Base-by-base conservation (phyloP, 2,113 vertebrate genomes). In the Uria lomvia region DNA sequence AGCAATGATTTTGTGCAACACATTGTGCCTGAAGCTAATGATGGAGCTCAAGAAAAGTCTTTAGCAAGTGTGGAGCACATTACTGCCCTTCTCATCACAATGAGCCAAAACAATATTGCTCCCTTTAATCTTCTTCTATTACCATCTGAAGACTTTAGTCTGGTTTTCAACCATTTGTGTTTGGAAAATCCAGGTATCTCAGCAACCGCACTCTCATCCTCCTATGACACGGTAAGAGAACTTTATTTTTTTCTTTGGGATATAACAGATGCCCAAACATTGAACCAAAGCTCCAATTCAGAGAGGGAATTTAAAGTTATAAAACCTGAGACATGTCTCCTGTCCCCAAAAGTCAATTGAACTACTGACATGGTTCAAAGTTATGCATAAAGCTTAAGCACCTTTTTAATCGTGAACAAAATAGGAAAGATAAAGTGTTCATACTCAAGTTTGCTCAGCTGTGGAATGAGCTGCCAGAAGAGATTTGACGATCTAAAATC, bases 381-480 rank as follows among this genome's bases (percentile, higher is more conserved):
- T 81, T 92, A 71, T 91, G 55, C 47, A 60, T 78, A 81, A 92
- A 87, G 27, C 38, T 72, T 77, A 95, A 94, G n/a, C n/a, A 95
- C 24, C 43, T 81, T 84, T 93, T 94, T 89, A 93, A 92, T 75
- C 7, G 0, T 60, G 43, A 92, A 81, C 43, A 91, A 91, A 97
- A 91, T 76, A 92, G 58, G 53, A 67, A 89, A 89, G 80, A 96
- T 84, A 75, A 94, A 91, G 36, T 86, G 76, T 75, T 94, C 82
- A 42, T 72, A 58, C 43, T 70, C 88, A 87, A 26, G 66, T 71
- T 95, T 95, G 24, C 34, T 95, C 83, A 89, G 30, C 76, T 95
- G 89, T 91, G 89, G 88, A 95, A 95, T 89, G 38, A 96, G 52
- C 76, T 94, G 66, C 47, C 42, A 52, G 68, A 86, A 93, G 38